Evolutionary conservation across 1,140 invertebrate genomes (phyloP), one percentile per base, ranked within the genome.

Genomic region (Saccostrea glomerata): DNA sequence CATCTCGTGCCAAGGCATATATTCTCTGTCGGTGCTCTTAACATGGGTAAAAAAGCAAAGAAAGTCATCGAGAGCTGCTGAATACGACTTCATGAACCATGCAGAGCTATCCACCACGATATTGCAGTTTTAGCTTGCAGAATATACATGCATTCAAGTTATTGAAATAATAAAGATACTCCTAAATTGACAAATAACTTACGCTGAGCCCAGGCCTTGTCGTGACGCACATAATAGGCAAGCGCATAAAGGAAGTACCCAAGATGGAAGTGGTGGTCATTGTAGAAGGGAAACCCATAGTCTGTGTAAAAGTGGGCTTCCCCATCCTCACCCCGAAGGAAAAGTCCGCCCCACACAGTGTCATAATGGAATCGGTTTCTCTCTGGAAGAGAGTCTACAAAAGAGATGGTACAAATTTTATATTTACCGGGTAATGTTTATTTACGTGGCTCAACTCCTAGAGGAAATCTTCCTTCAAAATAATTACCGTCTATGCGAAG

Each of bases 191-290:
- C 7, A 77, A n/a, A 40, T 23, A 20, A 60, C 90, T 88, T 89
- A 94, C 92, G 89, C 70, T 89, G 77, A 17, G 88, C 91, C 93
- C 93, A 94, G 12, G 36, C 25, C 7, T 56, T 87, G 87, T 94
- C 23, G 86, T 93, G 89, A 66, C 91, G 92, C 0, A 91, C 92
- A 82, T 93, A 93, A 36, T 94, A 94, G 2, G 91, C 92, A 23
- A 90, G 55, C 6, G 93, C 92, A 84, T 94, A 94, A 7, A 94
- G 88, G 86, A 92, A 93, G 87, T 94, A 94, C 2, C 93, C 93
- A 36, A 94, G 90, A 85, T 94, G 93, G 86, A 94, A 94, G 82
- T 94, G 93, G 55, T 94, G 93, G 86, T 94, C 93, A 83, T 92
- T 93, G 86, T 94, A 94, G 85, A 89, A 92, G n/a, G 93, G 92